These are phyloP conservation scores for Synanthedon myopaeformis DNA, from an alignment of 2,888 invertebrate species.

Conservation along the genomic window DNA sequence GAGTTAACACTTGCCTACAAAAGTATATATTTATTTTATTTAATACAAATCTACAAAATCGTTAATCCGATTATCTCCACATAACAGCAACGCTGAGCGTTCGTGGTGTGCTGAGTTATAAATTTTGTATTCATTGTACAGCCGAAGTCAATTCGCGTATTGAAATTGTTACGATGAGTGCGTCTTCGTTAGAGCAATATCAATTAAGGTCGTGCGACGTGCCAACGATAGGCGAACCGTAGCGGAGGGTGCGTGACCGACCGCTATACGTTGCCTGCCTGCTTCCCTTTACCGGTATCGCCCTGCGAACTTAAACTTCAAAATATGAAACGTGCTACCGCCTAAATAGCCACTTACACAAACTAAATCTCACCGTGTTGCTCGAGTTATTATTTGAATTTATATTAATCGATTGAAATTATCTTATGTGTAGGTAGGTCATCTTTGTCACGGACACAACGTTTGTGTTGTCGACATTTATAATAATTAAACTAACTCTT, in stretches of 20 bases:
- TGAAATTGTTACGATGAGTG: constrained; percentile 32
- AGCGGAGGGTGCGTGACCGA: constrained; percentile 21
- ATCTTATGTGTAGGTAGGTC: constrained; percentile 11
- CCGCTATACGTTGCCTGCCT: constrained; percentile 10
- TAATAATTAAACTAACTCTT: too few species aligned
- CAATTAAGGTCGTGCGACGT: constrained; percentile 48
- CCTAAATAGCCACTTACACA: constrained; percentile 54
- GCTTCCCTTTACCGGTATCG: constrained; percentile 10
- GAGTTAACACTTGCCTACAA: too few species aligned
- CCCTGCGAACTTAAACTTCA: constrained; percentile 31
- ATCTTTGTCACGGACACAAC: too few species aligned
- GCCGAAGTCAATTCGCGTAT: constrained; percentile 18
- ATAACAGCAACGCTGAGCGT: too few species aligned
- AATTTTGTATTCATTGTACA: constrained; percentile 14
- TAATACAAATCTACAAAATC: too few species aligned
- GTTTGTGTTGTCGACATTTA: too few species aligned
- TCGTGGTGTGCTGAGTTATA: neutral
- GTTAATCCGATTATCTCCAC: too few species aligned
- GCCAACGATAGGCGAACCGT: constrained; percentile 24
- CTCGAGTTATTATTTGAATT: constrained; percentile 34
- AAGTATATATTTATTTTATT: too few species aligned
- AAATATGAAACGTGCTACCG: constrained; percentile 59
- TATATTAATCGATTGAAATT: constrained; percentile 52
- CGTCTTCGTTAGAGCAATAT: constrained; percentile 49
- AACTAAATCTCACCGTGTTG: constrained; percentile 26